phyloP scores from a whole-genome alignment of 2,113 vertebrate species.

The Psittacula cyanocephala region DNA sequence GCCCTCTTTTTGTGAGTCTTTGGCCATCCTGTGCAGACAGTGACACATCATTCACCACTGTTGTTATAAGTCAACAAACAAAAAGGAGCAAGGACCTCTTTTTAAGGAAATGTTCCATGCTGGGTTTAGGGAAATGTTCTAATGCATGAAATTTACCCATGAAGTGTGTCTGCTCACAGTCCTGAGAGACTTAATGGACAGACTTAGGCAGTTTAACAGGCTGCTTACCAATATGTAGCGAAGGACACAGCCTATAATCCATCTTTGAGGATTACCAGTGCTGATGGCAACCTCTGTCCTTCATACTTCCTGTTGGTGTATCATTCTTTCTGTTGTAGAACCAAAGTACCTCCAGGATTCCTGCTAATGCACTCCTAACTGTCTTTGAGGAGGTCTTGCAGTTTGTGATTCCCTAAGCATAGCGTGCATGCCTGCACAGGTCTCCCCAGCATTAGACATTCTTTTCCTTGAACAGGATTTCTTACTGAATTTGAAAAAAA shows the following conservation, averaged over 20 bases:
- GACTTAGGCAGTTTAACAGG: neutral
- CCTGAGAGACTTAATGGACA: neutral
- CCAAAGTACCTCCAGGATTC: neutral
- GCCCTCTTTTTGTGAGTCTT: neutral
- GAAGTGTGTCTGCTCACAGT: neutral
- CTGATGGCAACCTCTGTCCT: neutral
- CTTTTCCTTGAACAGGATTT: neutral
- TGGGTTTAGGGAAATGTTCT: neutral
- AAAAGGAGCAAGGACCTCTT: neutral
- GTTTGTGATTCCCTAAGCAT: neutral
- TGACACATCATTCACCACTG: neutral
- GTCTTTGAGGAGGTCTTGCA: neutral
- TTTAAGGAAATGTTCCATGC: neutral
- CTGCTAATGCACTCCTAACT: neutral
- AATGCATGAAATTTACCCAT: neutral
- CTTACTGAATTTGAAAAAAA: neutral
- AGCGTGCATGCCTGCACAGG: neutral
- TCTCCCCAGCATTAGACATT: neutral
- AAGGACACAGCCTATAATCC: neutral
- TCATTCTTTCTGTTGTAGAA: neutral
- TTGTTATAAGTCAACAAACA: neutral
- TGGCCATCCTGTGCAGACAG: neutral
- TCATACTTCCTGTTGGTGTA: neutral
- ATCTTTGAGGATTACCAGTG: neutral
- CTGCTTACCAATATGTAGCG: accelerated